Evolutionary conservation across 2,113 vertebrate genomes (phyloP), one percentile per base, ranked within the genome.

Genomic region (Notiomystis cincta): DNA sequence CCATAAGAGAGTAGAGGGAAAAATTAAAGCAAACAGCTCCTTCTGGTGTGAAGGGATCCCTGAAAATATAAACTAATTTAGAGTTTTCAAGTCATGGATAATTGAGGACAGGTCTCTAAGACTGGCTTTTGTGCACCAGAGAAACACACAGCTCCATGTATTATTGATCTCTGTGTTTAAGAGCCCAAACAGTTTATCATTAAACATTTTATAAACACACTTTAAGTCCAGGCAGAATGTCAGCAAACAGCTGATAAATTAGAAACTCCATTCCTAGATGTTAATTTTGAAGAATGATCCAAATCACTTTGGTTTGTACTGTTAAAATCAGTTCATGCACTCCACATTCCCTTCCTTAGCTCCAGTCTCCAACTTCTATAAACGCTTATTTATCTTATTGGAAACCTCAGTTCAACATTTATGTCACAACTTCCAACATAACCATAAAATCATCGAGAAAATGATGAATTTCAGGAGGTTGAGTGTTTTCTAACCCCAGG

Each of bases 1-100:
- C 57, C 25, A 11, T 27, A 45, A 15, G 13, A 14, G 14, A n/a
- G 3, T 4, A 4, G 2, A 0, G 5, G 0, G 0, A 0, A 17
- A 45, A 24, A 22, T 33, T 53, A 83, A 78, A 75, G n/a, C 51
- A 77, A 95, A 67, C 56, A 67, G 11, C 2, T 48, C 20, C 11
- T 78, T 75, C 31, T 45, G 50, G 27, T 72, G 11, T 51, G 40
- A 82, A 17, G 31, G 18, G 28, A 76, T 30, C n/a, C 30, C 42
- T 53, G 45, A 62, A 84, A 93, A 85, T 18, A 79, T 17, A 54
- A 86, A 71, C 16, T 24, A 72, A 76, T 75, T 57, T 17, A 45
- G 60, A 89, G 65, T 54, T 82, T 86, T 72, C 40, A 70, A 51
- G 35, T 51, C 17, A 51, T 7, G 5, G 38, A 15, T 64, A 60